Conservation (phyloP, 2,113 vertebrate genomes). For the Ranitomeya imitator region DNA sequence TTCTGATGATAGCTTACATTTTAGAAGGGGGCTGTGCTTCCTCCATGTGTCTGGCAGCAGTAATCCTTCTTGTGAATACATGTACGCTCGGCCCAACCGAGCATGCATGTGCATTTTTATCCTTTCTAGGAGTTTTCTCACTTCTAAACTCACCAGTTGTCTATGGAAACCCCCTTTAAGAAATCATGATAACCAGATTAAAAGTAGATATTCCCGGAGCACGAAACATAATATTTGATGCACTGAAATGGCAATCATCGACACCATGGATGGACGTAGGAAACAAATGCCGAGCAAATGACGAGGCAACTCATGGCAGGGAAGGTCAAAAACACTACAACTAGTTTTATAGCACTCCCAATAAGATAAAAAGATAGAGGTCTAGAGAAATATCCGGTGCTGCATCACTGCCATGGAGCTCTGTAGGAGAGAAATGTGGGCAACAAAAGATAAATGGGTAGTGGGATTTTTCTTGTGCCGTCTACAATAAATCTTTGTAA, state of each 20-base stretch:
- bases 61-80: too few species aligned
- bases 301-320: slow-evolving; percentile 52
- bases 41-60: too few species aligned
- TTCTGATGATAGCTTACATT: too few species aligned
- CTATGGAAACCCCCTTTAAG: too few species aligned
- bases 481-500: slow-evolving; percentile 57
- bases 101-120: too few species aligned
- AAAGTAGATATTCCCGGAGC: not conserved
- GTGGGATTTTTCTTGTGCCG: slow-evolving; percentile 49
- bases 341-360: slow-evolving; percentile 57
- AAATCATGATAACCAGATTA: not conserved
- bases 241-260: not conserved
- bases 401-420: slow-evolving; percentile 58
- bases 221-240: not conserved
- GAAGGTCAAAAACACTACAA: slow-evolving; percentile 57
- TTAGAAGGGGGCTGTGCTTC: too few species aligned
- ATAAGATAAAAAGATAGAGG: slow-evolving; percentile 58
- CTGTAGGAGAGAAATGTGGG: slow-evolving; percentile 57
- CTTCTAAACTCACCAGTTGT: too few species aligned
- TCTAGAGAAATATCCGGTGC: slow-evolving; percentile 55
- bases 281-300: slow-evolving; percentile 42
- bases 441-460: slow-evolving; percentile 57
- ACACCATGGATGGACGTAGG: not conserved
- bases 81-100: too few species aligned
- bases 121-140: too few species aligned